Evolutionary conservation across 2,888 invertebrate species (phyloP).

Genomic region (Apodemia zela): DNA sequence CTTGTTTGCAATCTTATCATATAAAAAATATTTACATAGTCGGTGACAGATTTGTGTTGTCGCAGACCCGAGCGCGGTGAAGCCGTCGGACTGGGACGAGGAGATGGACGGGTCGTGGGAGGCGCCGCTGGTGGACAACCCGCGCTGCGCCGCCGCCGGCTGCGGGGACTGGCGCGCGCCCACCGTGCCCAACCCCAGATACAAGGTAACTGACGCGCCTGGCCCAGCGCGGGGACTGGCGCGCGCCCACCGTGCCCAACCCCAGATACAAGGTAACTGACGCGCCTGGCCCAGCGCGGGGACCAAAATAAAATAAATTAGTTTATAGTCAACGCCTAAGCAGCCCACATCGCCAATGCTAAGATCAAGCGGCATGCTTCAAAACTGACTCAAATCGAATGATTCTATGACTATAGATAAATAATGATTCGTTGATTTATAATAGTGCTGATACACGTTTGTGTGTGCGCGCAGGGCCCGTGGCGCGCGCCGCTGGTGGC

Average conservation of each 20-base stretch:
- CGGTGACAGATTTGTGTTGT: not conserved
- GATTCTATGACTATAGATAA: too few relatives aligned
- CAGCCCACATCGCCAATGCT: too few relatives aligned
- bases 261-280: slow-evolving; percentile 87
- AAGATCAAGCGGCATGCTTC: too few relatives aligned
- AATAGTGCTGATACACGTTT: too few relatives aligned
- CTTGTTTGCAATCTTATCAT: too few relatives aligned
- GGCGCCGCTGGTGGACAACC: slow-evolving; percentile 94
- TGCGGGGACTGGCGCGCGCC: slow-evolving; percentile 96
- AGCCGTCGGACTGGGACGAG: slow-evolving; percentile 97
- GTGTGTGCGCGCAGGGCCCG: slow-evolving; percentile 79
- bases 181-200: slow-evolving; percentile 91
- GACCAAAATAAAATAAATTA: too few relatives aligned
- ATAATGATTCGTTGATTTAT: too few relatives aligned
- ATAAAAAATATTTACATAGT: too few relatives aligned
- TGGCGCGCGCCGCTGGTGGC: slow-evolving; percentile 95
- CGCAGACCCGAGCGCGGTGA: slow-evolving; percentile 89
- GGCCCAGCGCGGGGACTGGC: slow-evolving; percentile 66
- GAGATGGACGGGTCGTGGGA: slow-evolving; percentile 99
- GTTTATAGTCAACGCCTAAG: too few relatives aligned
- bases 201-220: slow-evolving; percentile 79
- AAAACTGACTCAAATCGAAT: too few relatives aligned
- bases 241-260: slow-evolving; percentile 90
- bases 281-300: too few relatives aligned
- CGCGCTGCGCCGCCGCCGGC: slow-evolving; percentile 91